Base-by-base conservation (phyloP, 2,888 invertebrate genomes). In the Zygothrica quintamaculata region DNA sequence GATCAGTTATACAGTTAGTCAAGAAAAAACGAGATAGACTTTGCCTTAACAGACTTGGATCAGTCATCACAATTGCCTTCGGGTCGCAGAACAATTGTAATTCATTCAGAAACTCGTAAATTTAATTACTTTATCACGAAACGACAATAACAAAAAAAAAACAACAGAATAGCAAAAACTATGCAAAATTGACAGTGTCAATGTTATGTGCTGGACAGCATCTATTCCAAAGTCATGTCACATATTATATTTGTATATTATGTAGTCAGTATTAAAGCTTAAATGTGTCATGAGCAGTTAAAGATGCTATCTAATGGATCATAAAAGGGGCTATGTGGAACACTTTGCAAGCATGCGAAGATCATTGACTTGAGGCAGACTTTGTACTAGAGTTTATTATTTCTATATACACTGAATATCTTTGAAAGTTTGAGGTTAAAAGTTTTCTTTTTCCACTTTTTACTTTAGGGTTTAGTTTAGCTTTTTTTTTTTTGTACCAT, bases 171-270 rank as follows among this genome's bases (percentile, higher is more conserved):
- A 36, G 26, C 33, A 40, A 18, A 50, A 50, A 18, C 6, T 12
- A 64, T 48, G 66, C 64, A 43, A 59, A 84, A 69, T n/a, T 71
- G 60, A 53, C 81, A 87, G 78, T 87, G 84, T 81, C 77, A 86
- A 61, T 68, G 70, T 22, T 11, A 61, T 39, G 36, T 40, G 44
- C 15, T 31, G 7, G 26, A 42, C 18, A 16, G 29, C 33, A 22
- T 22, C 18, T 22, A 22, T 22, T 22, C 18, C 18, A 22, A 22
- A 22, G 18, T 22, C 18, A 22, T 22, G 18, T 22, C 18, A 22
- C 18, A 22, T 5, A 22, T 22, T 3, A 2, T 5, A 22, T 22
- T 3, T 3, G 5, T 3, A 22, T 3, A 22, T 22, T 22, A 22
- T 22, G 43, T 56, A 48, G n/a, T 42, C 36, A 61, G 25, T 22